Evolutionary conservation across 2,888 invertebrate genomes (phyloP), one percentile per base, ranked within the genome.

Genomic region (Neoitamus cyanurus): DNA sequence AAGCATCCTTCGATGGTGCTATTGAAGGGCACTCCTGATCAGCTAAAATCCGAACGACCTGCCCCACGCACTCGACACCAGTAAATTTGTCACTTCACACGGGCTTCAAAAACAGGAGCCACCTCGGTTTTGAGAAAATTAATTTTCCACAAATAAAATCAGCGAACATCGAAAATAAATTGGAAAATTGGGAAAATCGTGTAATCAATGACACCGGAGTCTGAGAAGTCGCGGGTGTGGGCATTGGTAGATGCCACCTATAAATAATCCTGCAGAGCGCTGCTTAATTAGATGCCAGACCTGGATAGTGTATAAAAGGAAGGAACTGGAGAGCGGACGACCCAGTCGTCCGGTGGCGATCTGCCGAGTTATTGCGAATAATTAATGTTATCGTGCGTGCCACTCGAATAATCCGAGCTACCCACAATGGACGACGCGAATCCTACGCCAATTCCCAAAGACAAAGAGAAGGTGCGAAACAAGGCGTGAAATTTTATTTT

Each of bases 361-460:
- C 82, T 25, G 28, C 37, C 11, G 69, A 82, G 25, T 82, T 25
- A 20, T 69, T 13, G 6, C 69, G n/a, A 69, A 69, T 37, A 20
- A 15, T 42, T 42, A 42, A 70, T n/a, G 48, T 36, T 69, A 11
- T 13, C 15, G 68, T 7, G 31, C 25, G 36, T 31, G 31, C 2
- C 20, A 25, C 15, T 68, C 4, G 15, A 68, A 25, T 37, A 37
- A 37, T 34, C n/a, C 36, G n/a, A 34, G n/a, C n/a, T n/a, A 70
- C 28, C 15, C 13, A 13, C 15, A 68, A 86, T 86, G 86, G 85
- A 82, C 11, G 3, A 85, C 69, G 86, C 70, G 28, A 84, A 68
- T 58, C 82, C 86, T n/a, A n/a, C 83, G 20, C 78, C 78, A 36
- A 78, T 78, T 20, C 83, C 86, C 9, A 86, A 86, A 42, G 86